A percentile compares a stretch with the other conserved stretches of the same genome.
Conservation (phyloP, 2,888 invertebrate species). For the Tillus elongatus region DNA sequence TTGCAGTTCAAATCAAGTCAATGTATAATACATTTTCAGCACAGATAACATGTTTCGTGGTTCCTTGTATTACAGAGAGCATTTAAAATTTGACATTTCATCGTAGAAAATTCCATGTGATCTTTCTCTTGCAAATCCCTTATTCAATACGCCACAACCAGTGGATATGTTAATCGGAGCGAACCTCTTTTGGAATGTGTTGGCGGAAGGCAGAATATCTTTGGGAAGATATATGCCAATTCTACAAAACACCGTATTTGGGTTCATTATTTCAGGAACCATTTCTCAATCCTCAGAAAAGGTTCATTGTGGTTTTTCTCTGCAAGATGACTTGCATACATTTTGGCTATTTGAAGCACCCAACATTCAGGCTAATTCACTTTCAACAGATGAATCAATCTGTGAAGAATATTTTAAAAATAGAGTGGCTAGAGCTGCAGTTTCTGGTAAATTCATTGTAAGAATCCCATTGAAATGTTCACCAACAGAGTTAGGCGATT, state of each 20-base stretch:
- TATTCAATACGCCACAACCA: not conserved
- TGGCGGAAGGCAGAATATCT: not conserved
- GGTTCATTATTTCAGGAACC: slow-evolving; percentile 7
- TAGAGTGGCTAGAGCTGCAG: not conserved
- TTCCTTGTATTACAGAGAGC: too few species aligned
- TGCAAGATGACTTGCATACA: too few species aligned
- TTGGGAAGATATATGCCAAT: slow-evolving; percentile 5
- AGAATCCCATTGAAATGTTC: not conserved
- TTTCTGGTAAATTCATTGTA: slow-evolving; percentile 6
- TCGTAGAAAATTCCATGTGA: not conserved
- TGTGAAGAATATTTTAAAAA: slow-evolving; percentile 6
- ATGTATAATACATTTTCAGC: too few species aligned
- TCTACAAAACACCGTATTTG: slow-evolving; percentile 8
- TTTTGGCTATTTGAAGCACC: too few species aligned
- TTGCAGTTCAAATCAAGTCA: too few species aligned
- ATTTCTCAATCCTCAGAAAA: not conserved
- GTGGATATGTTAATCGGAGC: slow-evolving; percentile 1
- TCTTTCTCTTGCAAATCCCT: not conserved
- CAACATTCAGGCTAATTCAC: too few species aligned
- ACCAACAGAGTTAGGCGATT: slow-evolving; percentile 3
- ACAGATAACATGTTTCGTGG: too few species aligned
- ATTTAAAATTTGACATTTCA: not conserved
- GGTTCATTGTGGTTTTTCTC: slow-evolving; percentile 1
- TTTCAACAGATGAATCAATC: slow-evolving; percentile 1
- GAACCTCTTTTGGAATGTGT: not conserved